Percentiles rank a stretch among this genome's conserved stretches.
These are phyloP conservation scores for Sceliomorpha sp. DNA, from an alignment of 2,888 invertebrate species.

Conservation along the genomic window DNA sequence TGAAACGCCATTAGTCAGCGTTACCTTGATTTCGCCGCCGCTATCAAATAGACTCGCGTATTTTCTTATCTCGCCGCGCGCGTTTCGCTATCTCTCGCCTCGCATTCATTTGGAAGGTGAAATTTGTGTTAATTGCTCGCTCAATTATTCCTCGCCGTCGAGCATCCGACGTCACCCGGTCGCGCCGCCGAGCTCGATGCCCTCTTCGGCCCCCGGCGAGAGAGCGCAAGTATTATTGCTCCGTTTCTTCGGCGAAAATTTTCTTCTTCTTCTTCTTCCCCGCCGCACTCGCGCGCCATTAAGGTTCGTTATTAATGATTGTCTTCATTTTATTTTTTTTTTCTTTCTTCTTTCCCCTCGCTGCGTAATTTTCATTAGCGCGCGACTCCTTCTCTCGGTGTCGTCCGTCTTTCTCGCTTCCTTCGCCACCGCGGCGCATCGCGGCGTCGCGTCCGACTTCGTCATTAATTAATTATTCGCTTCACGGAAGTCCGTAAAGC, in stretches of 20 bases:
- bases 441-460: constrained; percentile 21
- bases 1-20: constrained; percentile 39
- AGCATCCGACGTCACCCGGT: constrained; percentile 39
- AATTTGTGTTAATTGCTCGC: constrained; percentile 52
- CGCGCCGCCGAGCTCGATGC: too few relatives aligned
- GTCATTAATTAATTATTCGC: constrained; percentile 55
- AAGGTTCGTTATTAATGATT: constrained; percentile 55
- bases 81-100: constrained; percentile 24
- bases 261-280: constrained; percentile 27
- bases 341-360: constrained; percentile 15
- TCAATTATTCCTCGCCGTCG: constrained; percentile 55
- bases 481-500: constrained; percentile 30
- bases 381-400: constrained; percentile 19
- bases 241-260: constrained; percentile 41
- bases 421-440: too few relatives aligned
- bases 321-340: constrained; percentile 49
- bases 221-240: constrained; percentile 37
- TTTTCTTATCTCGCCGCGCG: constrained; percentile 43
- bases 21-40: constrained; percentile 38
- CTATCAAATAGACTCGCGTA: constrained; percentile 44
- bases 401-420: constrained; percentile 19
- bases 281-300: constrained; percentile 46
- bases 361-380: constrained; percentile 49
- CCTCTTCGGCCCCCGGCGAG: constrained; percentile 8
- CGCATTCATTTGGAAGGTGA: constrained; percentile 46